Conservation (phyloP, 2,797 vertebrate species). For the Micropoecilia bifurca region DNA sequence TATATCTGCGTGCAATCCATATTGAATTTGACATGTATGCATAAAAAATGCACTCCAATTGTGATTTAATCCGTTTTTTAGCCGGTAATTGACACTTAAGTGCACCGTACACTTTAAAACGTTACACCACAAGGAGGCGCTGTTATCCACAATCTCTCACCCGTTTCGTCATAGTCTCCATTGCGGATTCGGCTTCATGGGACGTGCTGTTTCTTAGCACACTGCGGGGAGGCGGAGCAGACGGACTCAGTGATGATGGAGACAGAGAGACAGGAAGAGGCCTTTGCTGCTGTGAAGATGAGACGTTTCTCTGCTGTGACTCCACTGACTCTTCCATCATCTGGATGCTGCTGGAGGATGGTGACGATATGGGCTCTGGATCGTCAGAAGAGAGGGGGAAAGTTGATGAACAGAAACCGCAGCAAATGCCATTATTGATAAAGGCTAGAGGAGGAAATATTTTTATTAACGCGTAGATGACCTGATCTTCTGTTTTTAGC, state of each 20-base stretch:
- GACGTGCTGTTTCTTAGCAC: constrained; percentile 74
- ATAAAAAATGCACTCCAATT: not conserved
- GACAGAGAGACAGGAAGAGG: constrained; percentile 21
- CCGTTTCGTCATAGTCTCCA: constrained; percentile 78
- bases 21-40: not conserved
- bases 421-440: not conserved
- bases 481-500: too few species aligned
- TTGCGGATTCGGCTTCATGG: constrained; percentile 73
- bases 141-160: constrained; percentile 49
- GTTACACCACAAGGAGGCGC: constrained; percentile 38
- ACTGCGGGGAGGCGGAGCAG: constrained; percentile 37
- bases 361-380: constrained; percentile 22
- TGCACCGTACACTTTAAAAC: not conserved
- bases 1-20: not conserved
- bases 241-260: constrained; percentile 23
- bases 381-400: constrained; percentile 6
- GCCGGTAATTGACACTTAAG: not conserved
- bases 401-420: not conserved
- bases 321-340: constrained; percentile 35
- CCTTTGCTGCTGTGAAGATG: constrained; percentile 9
- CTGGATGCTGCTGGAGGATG: constrained; percentile 19
- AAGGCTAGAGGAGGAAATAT: not conserved
- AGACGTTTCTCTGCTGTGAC: constrained; percentile 10
- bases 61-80: not conserved
- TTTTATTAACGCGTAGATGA: not conserved